Evolutionary conservation across 2,888 invertebrate genomes (phyloP).

Genomic region (Heliconius erato): DNA sequence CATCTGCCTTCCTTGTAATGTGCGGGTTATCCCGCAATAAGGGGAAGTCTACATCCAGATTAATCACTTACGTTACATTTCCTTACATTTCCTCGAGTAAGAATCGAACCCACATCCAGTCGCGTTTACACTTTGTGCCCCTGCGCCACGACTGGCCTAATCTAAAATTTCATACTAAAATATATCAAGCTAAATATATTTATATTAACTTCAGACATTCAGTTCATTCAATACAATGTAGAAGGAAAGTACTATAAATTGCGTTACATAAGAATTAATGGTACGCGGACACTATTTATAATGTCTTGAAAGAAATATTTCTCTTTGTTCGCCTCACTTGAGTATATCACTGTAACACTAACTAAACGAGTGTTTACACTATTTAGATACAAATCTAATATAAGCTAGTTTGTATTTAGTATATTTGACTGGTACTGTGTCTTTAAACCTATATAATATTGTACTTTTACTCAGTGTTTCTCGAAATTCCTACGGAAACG

Average conservation of each 20-base stretch:
- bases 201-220: slow-evolving; percentile 14
- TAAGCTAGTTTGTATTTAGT: background rate
- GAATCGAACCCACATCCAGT: no score
- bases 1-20: no score
- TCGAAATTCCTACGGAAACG: no score
- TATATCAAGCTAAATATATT: slow-evolving; percentile 16
- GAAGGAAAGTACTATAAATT: slow-evolving; percentile 39
- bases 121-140: no score
- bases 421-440: background rate
- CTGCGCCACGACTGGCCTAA: no score
- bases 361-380: slow-evolving; percentile 4
- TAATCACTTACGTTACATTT: no score
- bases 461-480: no score
- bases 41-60: no score
- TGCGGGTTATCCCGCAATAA: no score
- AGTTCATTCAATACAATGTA: slow-evolving; percentile 39
- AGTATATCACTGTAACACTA: slow-evolving; percentile 27
- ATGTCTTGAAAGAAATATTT: slow-evolving; percentile 38
- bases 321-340: slow-evolving; percentile 25
- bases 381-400: background rate
- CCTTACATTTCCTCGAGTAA: no score
- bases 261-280: slow-evolving; percentile 41
- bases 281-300: slow-evolving; percentile 29
- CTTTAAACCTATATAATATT: no score
- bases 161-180: background rate